These are phyloP conservation scores for Morone chrysops DNA, from an alignment of 2,113 vertebrate species.

Conservation along the genomic window DNA sequence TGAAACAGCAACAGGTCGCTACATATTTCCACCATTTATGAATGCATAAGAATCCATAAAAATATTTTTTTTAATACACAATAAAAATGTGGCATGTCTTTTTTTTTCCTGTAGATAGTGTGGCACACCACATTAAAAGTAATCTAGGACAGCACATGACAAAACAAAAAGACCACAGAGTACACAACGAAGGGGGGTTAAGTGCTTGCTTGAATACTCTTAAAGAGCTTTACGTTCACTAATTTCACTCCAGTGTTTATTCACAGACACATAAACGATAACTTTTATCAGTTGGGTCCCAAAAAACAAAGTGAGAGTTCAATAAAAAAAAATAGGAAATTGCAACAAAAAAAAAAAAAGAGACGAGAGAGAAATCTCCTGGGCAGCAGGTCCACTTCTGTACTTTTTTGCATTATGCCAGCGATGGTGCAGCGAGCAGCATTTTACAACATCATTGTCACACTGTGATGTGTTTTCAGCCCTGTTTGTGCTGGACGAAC, in stretches of 20 bases:
- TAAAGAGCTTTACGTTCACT: constrained; percentile 17
- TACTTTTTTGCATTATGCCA: constrained; percentile 26
- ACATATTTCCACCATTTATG: constrained; percentile 27
- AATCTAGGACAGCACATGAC: constrained; percentile 9
- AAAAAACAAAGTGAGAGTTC: background rate
- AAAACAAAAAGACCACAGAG: constrained; percentile 16
- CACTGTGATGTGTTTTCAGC: background rate
- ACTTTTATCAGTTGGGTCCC: constrained; percentile 6
- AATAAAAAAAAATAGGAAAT: background rate
- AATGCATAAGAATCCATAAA: constrained; percentile 91
- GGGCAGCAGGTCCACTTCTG: constrained; percentile 18
- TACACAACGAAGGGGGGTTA: background rate
- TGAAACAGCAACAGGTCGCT: constrained; percentile 40
- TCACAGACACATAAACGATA: background rate
- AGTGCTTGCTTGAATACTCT: constrained; percentile 21
- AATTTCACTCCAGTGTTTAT: constrained; percentile 56
- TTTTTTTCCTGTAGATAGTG: constrained; percentile 5
- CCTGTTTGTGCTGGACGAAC: constrained; percentile 19
- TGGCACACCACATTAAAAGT: constrained; percentile 36
- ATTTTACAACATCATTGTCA: constrained; percentile 12
- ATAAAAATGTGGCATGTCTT: constrained; percentile 80
- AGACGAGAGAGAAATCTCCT: background rate
- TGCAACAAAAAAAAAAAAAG: background rate
- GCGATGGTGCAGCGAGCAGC: constrained; percentile 1
- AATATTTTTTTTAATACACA: constrained; percentile 92